Conservation (phyloP, 2,888 invertebrate species). For the Hyles lineata region DNA sequence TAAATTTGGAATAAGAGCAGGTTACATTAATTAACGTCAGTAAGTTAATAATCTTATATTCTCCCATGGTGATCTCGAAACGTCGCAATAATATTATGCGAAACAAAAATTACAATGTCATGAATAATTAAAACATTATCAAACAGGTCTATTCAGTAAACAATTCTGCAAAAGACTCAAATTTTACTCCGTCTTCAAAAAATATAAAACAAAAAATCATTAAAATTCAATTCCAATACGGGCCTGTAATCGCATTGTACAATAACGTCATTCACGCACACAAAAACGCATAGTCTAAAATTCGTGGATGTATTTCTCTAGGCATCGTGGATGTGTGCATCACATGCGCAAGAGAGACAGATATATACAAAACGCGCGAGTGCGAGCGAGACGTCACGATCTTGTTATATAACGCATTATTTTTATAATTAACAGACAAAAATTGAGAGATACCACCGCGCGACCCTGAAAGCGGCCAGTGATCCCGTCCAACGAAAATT, state of each 20-base stretch:
- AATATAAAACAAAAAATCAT: not conserved
- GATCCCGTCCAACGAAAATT: slow-evolving; percentile 81
- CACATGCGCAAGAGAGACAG: slow-evolving; percentile 62
- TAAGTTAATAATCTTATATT: not conserved
- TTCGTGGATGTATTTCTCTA: slow-evolving; percentile 83
- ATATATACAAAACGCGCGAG: slow-evolving; percentile 44
- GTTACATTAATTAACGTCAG: not conserved
- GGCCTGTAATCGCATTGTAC: slow-evolving; percentile 82
- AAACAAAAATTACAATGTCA: slow-evolving; percentile 2
- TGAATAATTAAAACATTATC: slow-evolving; percentile 2
- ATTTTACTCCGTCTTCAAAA: not conserved
- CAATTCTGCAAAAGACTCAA: not conserved
- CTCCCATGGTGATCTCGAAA: not conserved
- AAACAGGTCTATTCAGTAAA: slow-evolving; percentile 7
- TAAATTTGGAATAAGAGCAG: no score
- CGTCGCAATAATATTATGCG: not conserved
- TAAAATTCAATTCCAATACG: slow-evolving; percentile 56
- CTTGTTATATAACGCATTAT: slow-evolving; percentile 84
- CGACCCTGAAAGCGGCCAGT: slow-evolving; percentile 80
- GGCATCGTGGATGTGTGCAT: slow-evolving; percentile 68
- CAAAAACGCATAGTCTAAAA: slow-evolving; percentile 71
- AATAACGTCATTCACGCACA: slow-evolving; percentile 84
- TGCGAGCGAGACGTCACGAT: slow-evolving; percentile 57
- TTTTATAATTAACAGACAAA: slow-evolving; percentile 85
- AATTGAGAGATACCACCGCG: slow-evolving; percentile 81